phyloP scores from a whole-genome alignment of 1,140 invertebrate genomes.

The Plectrocnemia conspersa region DNA sequence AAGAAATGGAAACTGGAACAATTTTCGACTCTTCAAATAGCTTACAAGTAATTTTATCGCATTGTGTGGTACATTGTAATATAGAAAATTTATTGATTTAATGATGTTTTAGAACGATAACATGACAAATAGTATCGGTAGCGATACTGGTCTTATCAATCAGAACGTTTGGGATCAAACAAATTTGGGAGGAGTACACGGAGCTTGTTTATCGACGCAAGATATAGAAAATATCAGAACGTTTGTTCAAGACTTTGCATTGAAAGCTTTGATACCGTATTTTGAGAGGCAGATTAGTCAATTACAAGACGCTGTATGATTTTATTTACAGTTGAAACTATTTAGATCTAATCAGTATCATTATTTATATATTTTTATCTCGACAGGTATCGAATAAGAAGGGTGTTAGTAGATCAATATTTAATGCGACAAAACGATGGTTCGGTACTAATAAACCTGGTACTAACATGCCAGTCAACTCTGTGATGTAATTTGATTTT shows the following conservation, averaged over 20 bases:
- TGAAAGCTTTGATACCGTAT: constrained; percentile 83
- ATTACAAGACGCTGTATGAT: constrained; percentile 73
- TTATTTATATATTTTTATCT: constrained; percentile 4
- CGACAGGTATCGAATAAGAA: constrained; percentile 74
- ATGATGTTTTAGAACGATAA: constrained; percentile 48
- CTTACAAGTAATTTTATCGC: too few species aligned
- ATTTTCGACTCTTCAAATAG: constrained; percentile 30
- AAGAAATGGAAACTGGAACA: constrained; percentile 35
- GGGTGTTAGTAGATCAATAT: constrained; percentile 84
- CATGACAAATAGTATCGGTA: constrained; percentile 55
- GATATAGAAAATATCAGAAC: constrained; percentile 81
- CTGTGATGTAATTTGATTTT: constrained; percentile 65
- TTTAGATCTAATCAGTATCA: constrained; percentile 3
- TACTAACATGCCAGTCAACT: constrained; percentile 63
- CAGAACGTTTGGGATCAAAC: constrained; percentile 57
- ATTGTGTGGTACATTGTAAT: too few species aligned
- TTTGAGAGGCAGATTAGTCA: constrained; percentile 80
- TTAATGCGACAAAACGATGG: constrained; percentile 92
- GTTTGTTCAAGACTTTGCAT: constrained; percentile 83
- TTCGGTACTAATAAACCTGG: constrained; percentile 86
- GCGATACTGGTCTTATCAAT: constrained; percentile 54
- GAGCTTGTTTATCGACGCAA: constrained; percentile 67
- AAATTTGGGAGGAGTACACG: constrained; percentile 54
- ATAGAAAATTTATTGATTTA: too few species aligned
- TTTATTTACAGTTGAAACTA: constrained; percentile 5